These are phyloP conservation scores for Rhopalosiphum padi DNA, from an alignment of 1,140 invertebrate genomes.

Conservation along the genomic window DNA sequence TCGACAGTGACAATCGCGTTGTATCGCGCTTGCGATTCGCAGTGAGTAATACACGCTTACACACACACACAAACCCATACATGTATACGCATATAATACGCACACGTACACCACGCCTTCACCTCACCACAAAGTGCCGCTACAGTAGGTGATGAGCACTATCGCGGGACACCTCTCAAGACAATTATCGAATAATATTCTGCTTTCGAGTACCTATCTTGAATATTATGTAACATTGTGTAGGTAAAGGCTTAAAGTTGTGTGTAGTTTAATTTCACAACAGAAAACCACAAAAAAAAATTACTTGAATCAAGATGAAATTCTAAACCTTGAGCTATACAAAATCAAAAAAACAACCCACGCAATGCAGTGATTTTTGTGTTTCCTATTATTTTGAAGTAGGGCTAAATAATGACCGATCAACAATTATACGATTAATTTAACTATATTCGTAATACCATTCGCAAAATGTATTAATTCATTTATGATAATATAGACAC, in stretches of 20 bases:
- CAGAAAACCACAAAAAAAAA: neutral
- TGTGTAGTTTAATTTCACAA: neutral
- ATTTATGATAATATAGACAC: neutral
- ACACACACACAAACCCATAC: no score
- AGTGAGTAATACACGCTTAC: neutral
- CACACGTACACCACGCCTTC: neutral
- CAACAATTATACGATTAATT: neutral
- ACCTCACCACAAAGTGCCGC: neutral
- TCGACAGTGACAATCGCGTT: slow-evolving; percentile 24
- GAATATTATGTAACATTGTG: neutral
- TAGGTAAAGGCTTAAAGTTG: neutral
- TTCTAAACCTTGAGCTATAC: neutral
- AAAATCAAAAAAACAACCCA: neutral
- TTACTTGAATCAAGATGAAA: neutral
- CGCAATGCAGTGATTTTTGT: neutral
- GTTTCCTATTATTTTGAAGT: neutral
- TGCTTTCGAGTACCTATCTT: neutral
- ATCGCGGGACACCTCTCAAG: neutral
- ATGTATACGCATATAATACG: neutral
- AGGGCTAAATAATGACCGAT: neutral
- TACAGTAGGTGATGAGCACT: neutral
- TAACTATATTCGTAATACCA: neutral
- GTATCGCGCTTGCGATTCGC: neutral
- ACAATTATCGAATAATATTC: neutral
- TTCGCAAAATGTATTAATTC: neutral